Evolutionary conservation across 92 coral and sea anemone species (phyloP), one percentile per base, ranked within the genome.

Genomic region (Epizoanthus ramosus): DNA sequence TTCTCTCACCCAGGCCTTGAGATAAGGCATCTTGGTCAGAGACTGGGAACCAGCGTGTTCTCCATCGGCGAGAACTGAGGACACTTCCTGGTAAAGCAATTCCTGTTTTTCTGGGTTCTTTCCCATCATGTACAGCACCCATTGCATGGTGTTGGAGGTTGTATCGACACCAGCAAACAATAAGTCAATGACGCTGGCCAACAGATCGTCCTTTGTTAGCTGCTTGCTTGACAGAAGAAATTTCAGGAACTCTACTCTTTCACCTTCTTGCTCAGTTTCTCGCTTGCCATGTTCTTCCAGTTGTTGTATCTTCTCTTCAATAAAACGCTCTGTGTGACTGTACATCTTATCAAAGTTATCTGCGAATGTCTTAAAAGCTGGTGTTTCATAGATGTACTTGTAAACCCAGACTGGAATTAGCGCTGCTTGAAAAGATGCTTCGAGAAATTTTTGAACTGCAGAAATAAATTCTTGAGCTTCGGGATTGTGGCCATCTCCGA

Each of bases 121-220:
- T 23, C 91, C 92, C 23, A 92, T 73, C 81, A 80, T 47, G 54
- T 90, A 90, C 70, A 92, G 60, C 39, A 67, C 74, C 93, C 95
- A 92, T 17, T 81, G 88, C 68, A 92, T 81, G 25, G 95, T 77
- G 65, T 80, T 90, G 13, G 95, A 85, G 24, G 93, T 87, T 18
- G 93, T 92, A 41, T 92, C 95, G 24, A 92, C 86, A 6, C 93
- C 97, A 50, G 97, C 97, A 79, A 92, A 87, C 37, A 87, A 45
- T 45, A 90, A 41, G 74, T 92, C 97, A 18, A 92, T 85, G 7
- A 87, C 87, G 31, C 91, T 92, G 24, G 88, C 90, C 7, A 84
- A 19, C 5, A 92, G 86, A 57, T 92, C 97, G 3, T 87, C 81
- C 61, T 74, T 68, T 24, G 97, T 74, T 68, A 92, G 74, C 3